A percentile compares a stretch with the other conserved stretches of the same genome.
phyloP scores from a whole-genome alignment of 1,140 invertebrate species.

The Drosophila pachea region DNA sequence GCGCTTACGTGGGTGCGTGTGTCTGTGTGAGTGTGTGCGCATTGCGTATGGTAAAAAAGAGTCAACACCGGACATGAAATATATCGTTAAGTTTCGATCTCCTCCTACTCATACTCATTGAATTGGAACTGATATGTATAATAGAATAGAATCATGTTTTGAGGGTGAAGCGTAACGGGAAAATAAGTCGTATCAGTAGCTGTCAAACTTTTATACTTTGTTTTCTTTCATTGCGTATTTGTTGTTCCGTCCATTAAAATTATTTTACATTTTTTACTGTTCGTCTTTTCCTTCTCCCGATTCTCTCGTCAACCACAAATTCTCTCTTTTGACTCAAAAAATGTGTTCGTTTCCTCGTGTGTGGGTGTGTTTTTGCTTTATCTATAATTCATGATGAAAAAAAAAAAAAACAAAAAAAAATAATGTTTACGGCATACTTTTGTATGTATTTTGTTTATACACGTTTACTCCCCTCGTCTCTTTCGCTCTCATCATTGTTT shows the following conservation, averaged over 20 bases:
- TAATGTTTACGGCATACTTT: conserved; percentile 55
- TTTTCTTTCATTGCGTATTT: conserved; percentile 29
- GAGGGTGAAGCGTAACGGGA: conserved; percentile 34
- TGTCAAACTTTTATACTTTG: conserved; percentile 48
- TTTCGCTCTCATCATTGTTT: conserved; percentile 32
- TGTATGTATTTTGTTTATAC: conserved; percentile 46
- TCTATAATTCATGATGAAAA: too few relatives aligned
- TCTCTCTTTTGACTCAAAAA: conserved; percentile 60
- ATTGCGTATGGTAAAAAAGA: conserved; percentile 40
- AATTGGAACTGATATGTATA: conserved; percentile 65
- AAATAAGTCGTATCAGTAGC: conserved; percentile 61
- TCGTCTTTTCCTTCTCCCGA: conserved; percentile 11
- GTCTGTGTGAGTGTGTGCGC: conserved; percentile 19
- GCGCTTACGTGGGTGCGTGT: conserved; percentile 2
- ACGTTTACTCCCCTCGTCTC: conserved; percentile 11
- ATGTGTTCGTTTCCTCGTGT: not conserved
- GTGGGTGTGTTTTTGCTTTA: conserved; percentile 35
- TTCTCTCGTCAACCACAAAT: conserved; percentile 56
- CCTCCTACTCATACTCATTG: conserved; percentile 55
- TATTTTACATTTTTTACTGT: conserved; percentile 63
- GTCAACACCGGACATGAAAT: conserved; percentile 48
- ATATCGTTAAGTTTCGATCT: conserved; percentile 24
- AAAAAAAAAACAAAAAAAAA: conserved; percentile 47
- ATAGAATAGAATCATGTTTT: conserved; percentile 26
- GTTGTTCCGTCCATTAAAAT: conserved; percentile 42